Base-by-base conservation (phyloP, 92 coral and sea anemone species). In the Galaxea fascicularis region DNA sequence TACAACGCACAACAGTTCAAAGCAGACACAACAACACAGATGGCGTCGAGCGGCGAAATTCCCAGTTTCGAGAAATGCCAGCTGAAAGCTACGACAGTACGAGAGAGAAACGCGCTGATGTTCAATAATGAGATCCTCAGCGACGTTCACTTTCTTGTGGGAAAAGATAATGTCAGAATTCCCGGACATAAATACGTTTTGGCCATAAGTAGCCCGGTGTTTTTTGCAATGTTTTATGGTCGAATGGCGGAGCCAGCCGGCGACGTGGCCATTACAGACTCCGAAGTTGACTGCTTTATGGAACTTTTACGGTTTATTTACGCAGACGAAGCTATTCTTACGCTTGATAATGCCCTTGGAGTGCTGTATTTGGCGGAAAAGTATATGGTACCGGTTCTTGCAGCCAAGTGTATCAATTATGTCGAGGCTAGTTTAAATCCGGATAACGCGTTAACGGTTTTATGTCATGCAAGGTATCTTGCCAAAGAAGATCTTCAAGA, bases 11-110 rank as follows among this genome's bases (percentile, higher is more conserved):
- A 60, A 0, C 29, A 65, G 46, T n/a, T n/a, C n/a, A n/a, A n/a
- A n/a, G n/a, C n/a, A n/a, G n/a, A n/a, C n/a, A 81, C 57, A 44
- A 88, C 89, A 93, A 91, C 88, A 89, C 82, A 85, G 91, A 91
- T 91, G 98, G 98, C 93, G 91, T 82, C 83, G 26, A 88, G 65
- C 15, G 85, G 83, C 35, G 72, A 65, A 35, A 64, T 73, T 53
- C 63, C 85, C 47, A 88, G 85, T 25, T 85, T 92, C 28, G 97
- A 91, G 47, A 91, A 93, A 79, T 91, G 95, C 93, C 98, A 93
- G 88, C 88, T 93, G 72, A 93, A 93, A 93, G 98, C 94, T 81
- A 81, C 98, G 22, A 94, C 98, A 15, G 91, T 94, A 24, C 94
- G 93, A 15, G 98, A 91, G 80, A 82, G 95, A 84, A 94, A 91